Conservation (phyloP, 2,113 vertebrate species). For the Antechinus flavipes region DNA sequence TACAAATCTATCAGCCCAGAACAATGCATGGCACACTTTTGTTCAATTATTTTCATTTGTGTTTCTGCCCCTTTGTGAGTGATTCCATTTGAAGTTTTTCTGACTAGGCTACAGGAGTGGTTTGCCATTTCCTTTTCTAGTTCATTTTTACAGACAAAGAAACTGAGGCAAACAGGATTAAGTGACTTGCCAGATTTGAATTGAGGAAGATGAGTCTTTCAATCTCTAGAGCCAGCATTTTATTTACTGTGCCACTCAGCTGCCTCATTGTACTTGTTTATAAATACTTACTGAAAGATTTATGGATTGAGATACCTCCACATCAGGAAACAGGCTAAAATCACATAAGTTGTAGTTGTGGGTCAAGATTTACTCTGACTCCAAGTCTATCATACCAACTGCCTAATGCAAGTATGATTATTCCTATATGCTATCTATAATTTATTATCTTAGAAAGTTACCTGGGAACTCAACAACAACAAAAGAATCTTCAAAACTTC, state of each 20-base stretch:
- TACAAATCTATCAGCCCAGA: background rate
- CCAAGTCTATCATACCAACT: background rate
- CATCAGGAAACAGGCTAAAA: background rate
- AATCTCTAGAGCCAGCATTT: background rate
- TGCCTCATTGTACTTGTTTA: background rate
- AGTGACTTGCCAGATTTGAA: background rate
- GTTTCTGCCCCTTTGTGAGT: background rate
- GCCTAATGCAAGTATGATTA: background rate
- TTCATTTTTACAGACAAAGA: background rate
- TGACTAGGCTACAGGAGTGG: background rate
- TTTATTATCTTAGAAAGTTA: background rate
- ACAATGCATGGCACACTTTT: background rate
- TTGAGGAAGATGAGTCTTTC: background rate
- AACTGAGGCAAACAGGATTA: background rate
- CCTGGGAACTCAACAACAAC: no score
- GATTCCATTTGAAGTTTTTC: background rate
- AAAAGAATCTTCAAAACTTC: no score
- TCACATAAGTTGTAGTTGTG: background rate
- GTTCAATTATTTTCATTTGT: background rate
- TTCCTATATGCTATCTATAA: background rate
- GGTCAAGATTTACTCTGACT: background rate
- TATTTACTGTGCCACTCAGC: no score
- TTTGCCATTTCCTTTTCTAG: background rate
- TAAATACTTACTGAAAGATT: background rate
- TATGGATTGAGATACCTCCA: background rate